Evolutionary conservation across 2,888 invertebrate species (phyloP).

Genomic region (Idaea aversata): DNA sequence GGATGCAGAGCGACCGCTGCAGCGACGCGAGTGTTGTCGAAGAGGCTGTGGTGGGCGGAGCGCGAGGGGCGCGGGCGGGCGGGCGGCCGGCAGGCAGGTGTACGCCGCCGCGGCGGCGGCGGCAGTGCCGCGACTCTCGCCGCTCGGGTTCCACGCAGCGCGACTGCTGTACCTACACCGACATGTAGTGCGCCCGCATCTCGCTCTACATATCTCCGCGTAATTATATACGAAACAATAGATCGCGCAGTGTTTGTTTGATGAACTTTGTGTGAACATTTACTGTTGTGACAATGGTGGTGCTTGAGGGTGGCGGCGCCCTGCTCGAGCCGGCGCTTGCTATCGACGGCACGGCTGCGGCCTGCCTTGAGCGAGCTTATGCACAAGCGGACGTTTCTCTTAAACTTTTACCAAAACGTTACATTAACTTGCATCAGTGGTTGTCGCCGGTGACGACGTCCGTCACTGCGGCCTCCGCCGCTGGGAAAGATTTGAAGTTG

Average conservation of each 20-base stretch:
- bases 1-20: conserved; percentile 65
- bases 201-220: conserved; percentile 35
- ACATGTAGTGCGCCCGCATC: conserved; percentile 63
- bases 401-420: conserved; percentile 94
- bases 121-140: conserved; percentile 73
- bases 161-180: conserved; percentile 26
- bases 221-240: conserved; percentile 11
- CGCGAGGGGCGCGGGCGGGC: conserved; percentile 40
- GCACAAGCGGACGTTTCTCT: conserved; percentile 90
- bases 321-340: conserved; percentile 83
- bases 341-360: conserved; percentile 84
- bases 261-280: conserved; percentile 45
- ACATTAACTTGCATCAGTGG: conserved; percentile 95
- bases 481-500: conserved; percentile 88
- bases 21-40: conserved; percentile 73
- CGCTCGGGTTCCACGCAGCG: conserved; percentile 59
- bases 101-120: conserved; percentile 50
- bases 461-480: conserved; percentile 73
- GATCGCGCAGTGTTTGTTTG: conserved; percentile 54
- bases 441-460: conserved; percentile 87
- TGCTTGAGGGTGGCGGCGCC: conserved; percentile 75
- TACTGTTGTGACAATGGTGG: conserved; percentile 64
- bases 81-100: conserved; percentile 57
- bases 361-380: conserved; percentile 88
- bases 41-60: conserved; percentile 60